Percentiles rank a stretch among this genome's conserved stretches.
These are phyloP conservation scores for Phocoena phocoena DNA, from an alignment of 2,113 vertebrate genomes.

Conservation along the genomic window DNA sequence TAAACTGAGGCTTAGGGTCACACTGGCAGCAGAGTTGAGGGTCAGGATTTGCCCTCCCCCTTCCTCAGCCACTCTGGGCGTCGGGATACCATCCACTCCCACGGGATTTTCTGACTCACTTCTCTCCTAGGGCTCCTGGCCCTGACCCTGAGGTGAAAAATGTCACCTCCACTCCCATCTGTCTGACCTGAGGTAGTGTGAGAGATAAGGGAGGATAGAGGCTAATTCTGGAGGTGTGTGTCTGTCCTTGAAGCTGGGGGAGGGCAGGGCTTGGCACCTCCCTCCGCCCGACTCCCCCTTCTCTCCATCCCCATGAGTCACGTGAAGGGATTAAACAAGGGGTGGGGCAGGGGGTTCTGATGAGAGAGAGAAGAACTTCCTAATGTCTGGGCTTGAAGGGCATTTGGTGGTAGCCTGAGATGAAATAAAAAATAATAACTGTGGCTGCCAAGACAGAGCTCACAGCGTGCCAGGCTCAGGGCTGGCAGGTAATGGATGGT, in stretches of 20 bases:
- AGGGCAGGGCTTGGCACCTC: background rate
- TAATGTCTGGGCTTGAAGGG: constrained; percentile 38
- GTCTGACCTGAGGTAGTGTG: constrained; percentile 65
- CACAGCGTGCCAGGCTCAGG: background rate
- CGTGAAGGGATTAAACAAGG: background rate
- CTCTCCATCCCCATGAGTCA: background rate
- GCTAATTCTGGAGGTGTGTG: constrained; percentile 76
- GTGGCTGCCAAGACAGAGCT: constrained; percentile 39
- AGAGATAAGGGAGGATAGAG: constrained; percentile 69
- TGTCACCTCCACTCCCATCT: constrained; percentile 60
- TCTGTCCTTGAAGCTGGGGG: constrained; percentile 67
- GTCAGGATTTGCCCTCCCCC: background rate
- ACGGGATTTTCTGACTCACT: constrained; percentile 21
- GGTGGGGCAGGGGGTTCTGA: background rate
- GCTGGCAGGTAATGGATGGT: background rate
- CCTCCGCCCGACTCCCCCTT: constrained; percentile 1
- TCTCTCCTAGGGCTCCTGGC: background rate
- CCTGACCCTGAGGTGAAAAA: constrained; percentile 61
- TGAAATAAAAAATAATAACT: constrained; percentile 56
- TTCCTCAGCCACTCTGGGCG: background rate
- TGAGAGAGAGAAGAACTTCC: background rate
- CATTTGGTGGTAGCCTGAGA: constrained; percentile 23
- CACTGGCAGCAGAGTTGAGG: background rate
- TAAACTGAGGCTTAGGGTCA: constrained; percentile 34
- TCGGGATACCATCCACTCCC: background rate